Evolutionary conservation across 1,140 invertebrate genomes (phyloP).

Genomic region (Leptinotarsa undecemlineata): DNA sequence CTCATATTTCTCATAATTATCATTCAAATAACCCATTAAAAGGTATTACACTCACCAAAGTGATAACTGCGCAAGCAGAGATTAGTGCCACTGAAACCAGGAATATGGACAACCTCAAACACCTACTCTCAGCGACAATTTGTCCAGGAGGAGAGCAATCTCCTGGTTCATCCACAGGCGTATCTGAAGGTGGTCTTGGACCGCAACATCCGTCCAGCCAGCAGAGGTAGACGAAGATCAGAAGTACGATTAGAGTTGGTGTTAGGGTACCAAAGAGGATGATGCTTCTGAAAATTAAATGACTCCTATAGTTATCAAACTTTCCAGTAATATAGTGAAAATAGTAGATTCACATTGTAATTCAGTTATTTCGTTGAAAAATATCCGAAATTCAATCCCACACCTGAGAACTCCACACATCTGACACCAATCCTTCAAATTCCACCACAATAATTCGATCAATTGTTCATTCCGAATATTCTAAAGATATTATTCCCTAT

Average conservation of each 20-base stretch:
- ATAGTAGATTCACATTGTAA: too few species aligned
- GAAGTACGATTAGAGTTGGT: slow-evolving; percentile 66
- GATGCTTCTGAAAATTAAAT: slow-evolving; percentile 59
- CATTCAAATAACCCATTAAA: too few species aligned
- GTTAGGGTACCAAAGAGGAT: slow-evolving; percentile 67
- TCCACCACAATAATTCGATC: too few species aligned
- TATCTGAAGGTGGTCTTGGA: slow-evolving; percentile 52
- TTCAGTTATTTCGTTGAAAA: too few species aligned
- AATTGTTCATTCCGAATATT: too few species aligned
- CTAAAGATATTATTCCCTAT: too few species aligned
- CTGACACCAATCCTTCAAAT: too few species aligned
- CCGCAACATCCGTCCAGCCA: slow-evolving; percentile 60
- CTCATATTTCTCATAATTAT: too few species aligned
- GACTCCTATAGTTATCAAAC: too few species aligned
- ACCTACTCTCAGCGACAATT: slow-evolving; percentile 67
- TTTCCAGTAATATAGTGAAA: too few species aligned
- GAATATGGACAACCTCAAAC: slow-evolving; percentile 69
- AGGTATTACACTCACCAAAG: slow-evolving; percentile 62
- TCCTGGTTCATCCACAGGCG: slow-evolving; percentile 55
- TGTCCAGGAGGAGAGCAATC: slow-evolving; percentile 60
- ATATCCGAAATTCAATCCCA: too few species aligned
- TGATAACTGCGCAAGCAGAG: slow-evolving; percentile 69
- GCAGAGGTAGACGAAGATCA: slow-evolving; percentile 66
- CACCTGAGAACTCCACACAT: too few species aligned
- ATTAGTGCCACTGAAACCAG: slow-evolving; percentile 68